Evolutionary conservation across 2,113 vertebrate species (phyloP).

Genomic region (Phrynocephalus versicolor): DNA sequence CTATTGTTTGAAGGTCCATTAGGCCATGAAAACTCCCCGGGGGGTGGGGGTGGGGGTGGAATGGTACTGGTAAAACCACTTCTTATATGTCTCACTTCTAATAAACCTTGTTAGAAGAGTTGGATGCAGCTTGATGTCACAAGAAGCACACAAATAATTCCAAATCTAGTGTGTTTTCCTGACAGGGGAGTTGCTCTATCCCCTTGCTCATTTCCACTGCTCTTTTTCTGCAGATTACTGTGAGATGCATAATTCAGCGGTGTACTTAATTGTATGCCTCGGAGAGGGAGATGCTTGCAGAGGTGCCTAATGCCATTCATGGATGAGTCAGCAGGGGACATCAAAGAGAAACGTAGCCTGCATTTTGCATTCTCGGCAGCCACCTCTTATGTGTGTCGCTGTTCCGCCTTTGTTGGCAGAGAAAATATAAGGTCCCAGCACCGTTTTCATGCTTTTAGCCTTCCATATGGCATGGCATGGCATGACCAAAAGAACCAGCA

Average conservation of each 20-base stretch:
- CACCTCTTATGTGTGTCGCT: not conserved
- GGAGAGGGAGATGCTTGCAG: not conserved
- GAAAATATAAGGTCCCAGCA: slow-evolving; percentile 17
- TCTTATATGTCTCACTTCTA: no score
- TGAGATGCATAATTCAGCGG: not conserved
- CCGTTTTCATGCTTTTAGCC: not conserved
- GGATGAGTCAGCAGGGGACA: slow-evolving; percentile 20
- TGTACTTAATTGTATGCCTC: slow-evolving; percentile 12
- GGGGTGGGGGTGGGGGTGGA: no score
- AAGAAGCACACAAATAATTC: no score
- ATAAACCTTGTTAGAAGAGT: no score
- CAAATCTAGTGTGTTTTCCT: no score
- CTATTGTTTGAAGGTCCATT: no score
- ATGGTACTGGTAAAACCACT: no score
- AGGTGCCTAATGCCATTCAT: not conserved
- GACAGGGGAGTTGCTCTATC: no score
- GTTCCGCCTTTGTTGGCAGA: not conserved
- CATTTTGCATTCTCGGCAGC: not conserved
- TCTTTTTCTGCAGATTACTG: slow-evolving; percentile 25
- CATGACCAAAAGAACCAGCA: not conserved
- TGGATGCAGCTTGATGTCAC: no score
- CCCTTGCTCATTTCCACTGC: no score
- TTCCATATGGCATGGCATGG: slow-evolving; percentile 39
- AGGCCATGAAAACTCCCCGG: no score
- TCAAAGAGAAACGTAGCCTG: not conserved